Evolutionary conservation across 2,888 invertebrate genomes (phyloP).

Genomic region (Noctua janthina): DNA sequence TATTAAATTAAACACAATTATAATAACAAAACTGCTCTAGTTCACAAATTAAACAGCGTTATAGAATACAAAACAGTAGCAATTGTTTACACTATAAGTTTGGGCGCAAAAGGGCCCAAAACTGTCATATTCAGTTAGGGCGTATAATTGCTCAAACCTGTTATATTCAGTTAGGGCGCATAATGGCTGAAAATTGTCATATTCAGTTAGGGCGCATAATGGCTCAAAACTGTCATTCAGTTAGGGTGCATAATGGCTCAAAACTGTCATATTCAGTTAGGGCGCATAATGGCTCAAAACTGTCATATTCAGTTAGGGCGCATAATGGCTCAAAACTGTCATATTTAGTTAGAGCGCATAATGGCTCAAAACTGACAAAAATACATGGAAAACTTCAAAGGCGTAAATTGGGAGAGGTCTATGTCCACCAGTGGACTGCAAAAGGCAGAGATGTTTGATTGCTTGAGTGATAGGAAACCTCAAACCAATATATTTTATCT

Average conservation of each 20-base stretch:
- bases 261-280: constrained; percentile 3
- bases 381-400: background rate
- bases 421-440: background rate
- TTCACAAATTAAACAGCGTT: constrained; percentile 49
- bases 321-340: background rate
- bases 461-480: background rate
- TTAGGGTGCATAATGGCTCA: background rate
- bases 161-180: background rate
- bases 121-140: background rate
- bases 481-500: background rate
- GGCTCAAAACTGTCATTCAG: constrained; percentile 1
- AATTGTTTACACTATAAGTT: constrained; percentile 32
- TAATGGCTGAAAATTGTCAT: background rate
- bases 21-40: constrained; percentile 49
- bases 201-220: background rate
- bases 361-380: background rate
- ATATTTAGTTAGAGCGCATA: constrained; percentile 14
- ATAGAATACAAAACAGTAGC: constrained; percentile 54
- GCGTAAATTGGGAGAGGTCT: background rate
- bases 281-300: background rate
- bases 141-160: background rate
- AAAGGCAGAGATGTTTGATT: background rate
- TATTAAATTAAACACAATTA: constrained; percentile 28
- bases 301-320: constrained; percentile 5
- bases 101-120: background rate